Base-by-base conservation (phyloP, 2,888 invertebrate species). In the Ischnus inquisitorius region DNA sequence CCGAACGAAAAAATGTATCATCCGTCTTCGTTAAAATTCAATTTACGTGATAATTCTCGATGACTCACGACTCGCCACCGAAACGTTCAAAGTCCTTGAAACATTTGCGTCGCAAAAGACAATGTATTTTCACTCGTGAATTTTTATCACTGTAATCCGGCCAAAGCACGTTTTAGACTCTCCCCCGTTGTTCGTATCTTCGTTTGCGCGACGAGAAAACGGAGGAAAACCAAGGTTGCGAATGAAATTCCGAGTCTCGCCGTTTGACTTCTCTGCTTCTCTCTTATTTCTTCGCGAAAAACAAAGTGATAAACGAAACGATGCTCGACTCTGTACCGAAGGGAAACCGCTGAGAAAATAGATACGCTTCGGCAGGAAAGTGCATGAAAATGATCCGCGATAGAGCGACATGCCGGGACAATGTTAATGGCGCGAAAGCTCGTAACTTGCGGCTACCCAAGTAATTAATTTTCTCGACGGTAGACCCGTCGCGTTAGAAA, bases 11-110 rank as follows among this genome's bases (percentile, higher is more conserved):
- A 34, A 34, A 34, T 34, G 34, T 34, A 34, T 34, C 34, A 12
- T 22, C 19, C 2, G 51, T 54, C 54, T 1, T 54, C 22, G 54
- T 54, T 54, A 12, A 54, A 54, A 54, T 54, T 54, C 54, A 22
- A 54, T 54, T 54, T 12, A 54, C 22, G 54, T 8, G 54, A 39
- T 68, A 39, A 51, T 64, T 54, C 25, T 54, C 81, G 46, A 54
- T 75, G 65, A 60, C 54, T 79, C 77, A 67, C 57, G 12, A 46
- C 14, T 10, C 3, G 22, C 48, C 16, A 68, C 14, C 22, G 54
- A 54, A 54, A 19, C 10, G 1, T 3, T 1, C 19, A 3, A 10
- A 12, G 54, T 10, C 12, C 10, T 22, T 8, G 22, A 22, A 54
- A 54, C 54, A 12, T 8, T 22, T 22, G 54, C 54, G 22, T 16